Evolutionary conservation across 1,140 invertebrate species (phyloP).

Genomic region (Hyphantria cunea): DNA sequence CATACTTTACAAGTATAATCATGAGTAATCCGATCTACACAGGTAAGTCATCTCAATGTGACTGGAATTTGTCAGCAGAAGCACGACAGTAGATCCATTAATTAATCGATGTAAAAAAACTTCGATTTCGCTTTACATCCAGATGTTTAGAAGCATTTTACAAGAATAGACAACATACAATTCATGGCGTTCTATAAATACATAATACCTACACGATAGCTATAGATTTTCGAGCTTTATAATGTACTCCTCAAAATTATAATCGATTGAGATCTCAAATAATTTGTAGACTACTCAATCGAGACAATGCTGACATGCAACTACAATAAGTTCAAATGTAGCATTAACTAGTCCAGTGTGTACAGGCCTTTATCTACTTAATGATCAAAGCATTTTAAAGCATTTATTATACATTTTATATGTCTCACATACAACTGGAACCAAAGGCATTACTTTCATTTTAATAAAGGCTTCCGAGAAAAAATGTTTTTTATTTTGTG

Average conservation of each 20-base stretch:
- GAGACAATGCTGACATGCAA: no score
- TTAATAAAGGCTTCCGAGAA: not conserved
- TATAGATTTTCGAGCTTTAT: not conserved
- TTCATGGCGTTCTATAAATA: not conserved
- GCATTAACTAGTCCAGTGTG: not conserved
- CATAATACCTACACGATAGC: not conserved
- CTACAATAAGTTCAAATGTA: not conserved
- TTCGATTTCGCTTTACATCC: no score
- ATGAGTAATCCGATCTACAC: no score
- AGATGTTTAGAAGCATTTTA: no score
- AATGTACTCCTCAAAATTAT: not conserved
- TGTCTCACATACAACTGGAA: not conserved
- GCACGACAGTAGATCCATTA: no score
- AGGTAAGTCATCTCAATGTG: no score
- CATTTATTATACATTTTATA: constrained; percentile 1
- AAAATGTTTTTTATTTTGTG: not conserved
- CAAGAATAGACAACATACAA: no score
- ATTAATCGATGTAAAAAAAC: no score
- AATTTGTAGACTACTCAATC: not conserved
- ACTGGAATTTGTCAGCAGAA: no score
- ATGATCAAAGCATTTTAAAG: constrained; percentile 3
- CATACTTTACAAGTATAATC: no score
- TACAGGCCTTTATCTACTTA: not conserved
- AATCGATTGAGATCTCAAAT: not conserved
- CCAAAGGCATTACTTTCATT: not conserved